phyloP scores from a whole-genome alignment of 2,113 vertebrate species.

The Gorsachius goisagi region DNA sequence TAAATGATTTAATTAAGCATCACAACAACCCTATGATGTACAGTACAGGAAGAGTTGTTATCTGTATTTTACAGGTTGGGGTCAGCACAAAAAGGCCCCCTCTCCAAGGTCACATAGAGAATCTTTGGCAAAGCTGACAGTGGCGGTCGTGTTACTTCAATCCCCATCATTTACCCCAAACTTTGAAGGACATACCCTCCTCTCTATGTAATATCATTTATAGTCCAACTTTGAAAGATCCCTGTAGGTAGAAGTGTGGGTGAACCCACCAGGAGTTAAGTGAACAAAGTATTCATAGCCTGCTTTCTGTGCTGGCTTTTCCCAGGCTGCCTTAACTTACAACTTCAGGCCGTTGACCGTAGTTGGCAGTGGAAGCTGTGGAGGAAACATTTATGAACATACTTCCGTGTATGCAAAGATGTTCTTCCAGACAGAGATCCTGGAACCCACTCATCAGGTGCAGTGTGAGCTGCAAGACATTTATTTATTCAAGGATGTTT shows the following conservation, averaged over 20 bases:
- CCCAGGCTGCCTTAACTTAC: background rate
- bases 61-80: background rate
- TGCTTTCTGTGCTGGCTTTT: background rate
- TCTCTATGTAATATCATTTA: background rate
- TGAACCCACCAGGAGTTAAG: background rate
- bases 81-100: background rate
- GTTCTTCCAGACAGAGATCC: background rate
- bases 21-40: background rate
- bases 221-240: background rate
- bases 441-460: background rate
- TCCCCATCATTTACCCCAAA: background rate
- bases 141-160: background rate
- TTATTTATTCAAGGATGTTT: background rate
- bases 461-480: background rate
- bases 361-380: background rate
- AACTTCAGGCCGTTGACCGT: background rate
- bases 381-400: background rate
- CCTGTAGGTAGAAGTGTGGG: background rate
- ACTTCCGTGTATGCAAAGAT: background rate
- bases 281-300: background rate
- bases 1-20: conserved; percentile 54
- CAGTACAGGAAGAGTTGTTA: background rate
- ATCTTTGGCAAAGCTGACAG: background rate
- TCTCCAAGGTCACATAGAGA: background rate
- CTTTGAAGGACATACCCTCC: background rate